phyloP scores from a whole-genome alignment of 2,113 vertebrate species.

The Takifugu flavidus region DNA sequence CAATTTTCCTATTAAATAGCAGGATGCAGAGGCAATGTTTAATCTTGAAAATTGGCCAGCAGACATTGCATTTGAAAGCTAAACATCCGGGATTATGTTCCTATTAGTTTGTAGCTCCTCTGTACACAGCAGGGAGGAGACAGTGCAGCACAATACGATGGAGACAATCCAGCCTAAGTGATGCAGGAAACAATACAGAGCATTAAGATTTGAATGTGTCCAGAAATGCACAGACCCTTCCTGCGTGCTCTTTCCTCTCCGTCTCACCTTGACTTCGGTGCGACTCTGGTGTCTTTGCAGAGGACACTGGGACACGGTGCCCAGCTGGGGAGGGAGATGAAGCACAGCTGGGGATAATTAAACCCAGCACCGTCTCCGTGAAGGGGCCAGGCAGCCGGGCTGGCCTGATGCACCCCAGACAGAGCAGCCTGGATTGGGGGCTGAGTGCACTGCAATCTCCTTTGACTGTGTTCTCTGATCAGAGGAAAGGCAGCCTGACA shows the following conservation, averaged over 20 bases:
- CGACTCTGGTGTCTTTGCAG: conserved; percentile 43
- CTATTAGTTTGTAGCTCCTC: conserved; percentile 2
- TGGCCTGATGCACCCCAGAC: conserved; percentile 47
- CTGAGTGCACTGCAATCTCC: conserved; percentile 23
- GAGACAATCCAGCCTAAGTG: too few relatives aligned
- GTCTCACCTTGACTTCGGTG: conserved; percentile 64
- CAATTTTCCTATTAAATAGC: conserved; percentile 13
- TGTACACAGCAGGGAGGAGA: conserved; percentile 1
- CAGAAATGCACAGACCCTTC: too few relatives aligned
- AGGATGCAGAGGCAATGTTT: conserved; percentile 1
- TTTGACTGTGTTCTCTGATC: conserved; percentile 43
- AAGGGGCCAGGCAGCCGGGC: conserved; percentile 45
- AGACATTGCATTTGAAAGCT: background rate
- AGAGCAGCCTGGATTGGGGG: conserved; percentile 39
- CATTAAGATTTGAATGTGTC: background rate
- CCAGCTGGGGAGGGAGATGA: conserved; percentile 70
- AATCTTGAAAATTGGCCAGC: conserved; percentile 2
- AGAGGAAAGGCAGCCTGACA: conserved; percentile 36
- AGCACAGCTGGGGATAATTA: conserved; percentile 75
- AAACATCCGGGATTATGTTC: conserved; percentile 11
- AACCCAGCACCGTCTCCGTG: conserved; percentile 63
- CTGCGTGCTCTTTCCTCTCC: conserved; percentile 19
- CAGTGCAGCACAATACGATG: background rate
- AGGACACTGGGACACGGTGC: conserved; percentile 66
- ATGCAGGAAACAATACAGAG: background rate